Evolutionary conservation across 2,888 invertebrate species (phyloP), one percentile per base, ranked within the genome.

Genomic region (Drosophila nr. perissopoda): DNA sequence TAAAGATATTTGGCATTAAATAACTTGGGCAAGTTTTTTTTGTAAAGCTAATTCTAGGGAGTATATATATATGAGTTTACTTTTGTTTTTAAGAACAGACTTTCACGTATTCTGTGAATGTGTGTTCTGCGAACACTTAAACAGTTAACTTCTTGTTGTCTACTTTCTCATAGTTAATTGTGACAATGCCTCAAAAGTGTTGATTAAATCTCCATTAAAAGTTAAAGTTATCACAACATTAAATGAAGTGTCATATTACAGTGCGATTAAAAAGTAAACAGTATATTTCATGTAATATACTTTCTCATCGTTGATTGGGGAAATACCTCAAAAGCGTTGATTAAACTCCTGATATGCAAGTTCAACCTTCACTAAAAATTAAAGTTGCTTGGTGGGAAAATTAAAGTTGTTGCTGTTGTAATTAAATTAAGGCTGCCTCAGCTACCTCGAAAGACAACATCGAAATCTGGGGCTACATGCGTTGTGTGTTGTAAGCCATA

Each of bases 381-480:
- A 18, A 51, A 13, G 18, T 51, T n/a, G n/a, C 6, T 52, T 42
- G 10, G 38, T 31, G 11, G 16, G 29, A 21, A 31, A 31, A 25
- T 16, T 58, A 18, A 40, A 13, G 16, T 61, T 25, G 45, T 16
- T 25, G 45, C 45, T 45, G 16, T 16, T 25, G 25, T 25, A 25
- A 16, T 45, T 58, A 38, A 61, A 58, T 58, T 25, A 18, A 58
- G 25, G 40, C 65, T 51, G 51, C 21, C 34, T 53, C 31, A 59
- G 33, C 21, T 63, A 16, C 11, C 11, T 21, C 6, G 18, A 27
- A 16, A 49, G 27, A 21, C 25, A 25, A 11, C 16, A 31, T 42
- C 21, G 11, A 11, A 18, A 48, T 8, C 18, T 13, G 34, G 13
- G 18, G 13, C 29, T 61, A 61, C 53, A 31, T 53, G 61, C 31